These are phyloP conservation scores for Drosophila eohydei DNA, from an alignment of 2,888 invertebrate genomes.

Conservation along the genomic window DNA sequence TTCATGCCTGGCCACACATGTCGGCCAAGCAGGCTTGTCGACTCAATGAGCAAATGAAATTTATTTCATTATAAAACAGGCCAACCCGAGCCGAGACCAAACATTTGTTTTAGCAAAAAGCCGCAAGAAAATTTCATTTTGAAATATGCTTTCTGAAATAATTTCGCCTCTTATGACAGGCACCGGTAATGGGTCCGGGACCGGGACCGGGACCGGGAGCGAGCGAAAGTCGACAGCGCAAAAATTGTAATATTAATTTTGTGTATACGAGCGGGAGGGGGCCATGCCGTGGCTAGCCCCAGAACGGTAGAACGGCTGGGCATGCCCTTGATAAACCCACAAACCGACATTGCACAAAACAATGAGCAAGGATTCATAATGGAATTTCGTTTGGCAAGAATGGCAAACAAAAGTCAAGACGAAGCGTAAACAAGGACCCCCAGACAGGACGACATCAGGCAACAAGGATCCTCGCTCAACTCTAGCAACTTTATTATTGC, in stretches of 20 bases:
- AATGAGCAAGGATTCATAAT: constrained; percentile 78
- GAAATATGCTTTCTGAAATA: constrained; percentile 77
- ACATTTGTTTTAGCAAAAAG: constrained; percentile 76
- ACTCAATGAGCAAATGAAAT: constrained; percentile 79
- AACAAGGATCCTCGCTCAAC: constrained; percentile 8
- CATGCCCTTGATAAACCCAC: constrained; percentile 60
- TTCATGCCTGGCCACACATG: constrained; percentile 78
- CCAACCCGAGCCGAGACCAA: constrained; percentile 41
- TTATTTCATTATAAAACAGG: constrained; percentile 75
- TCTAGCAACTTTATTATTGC: constrained; percentile 71
- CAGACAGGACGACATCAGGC: constrained; percentile 5
- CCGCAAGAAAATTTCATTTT: constrained; percentile 79
- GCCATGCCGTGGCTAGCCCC: background rate
- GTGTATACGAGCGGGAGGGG: constrained; percentile 44
- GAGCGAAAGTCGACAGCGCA: constrained; percentile 49
- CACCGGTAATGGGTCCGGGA: background rate
- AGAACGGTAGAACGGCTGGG: constrained; percentile 23
- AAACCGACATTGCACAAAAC: constrained; percentile 71
- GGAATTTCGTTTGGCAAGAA: constrained; percentile 71
- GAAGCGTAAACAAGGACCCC: constrained; percentile 59
- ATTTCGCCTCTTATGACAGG: constrained; percentile 71
- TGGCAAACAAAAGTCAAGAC: constrained; percentile 66
- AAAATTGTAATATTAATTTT: constrained; percentile 80
- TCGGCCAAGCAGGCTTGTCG: constrained; percentile 67
- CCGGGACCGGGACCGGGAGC: constrained; percentile 39